These are phyloP conservation scores for Odontocerum albicorne DNA, from an alignment of 2,888 invertebrate genomes.

Conservation along the genomic window DNA sequence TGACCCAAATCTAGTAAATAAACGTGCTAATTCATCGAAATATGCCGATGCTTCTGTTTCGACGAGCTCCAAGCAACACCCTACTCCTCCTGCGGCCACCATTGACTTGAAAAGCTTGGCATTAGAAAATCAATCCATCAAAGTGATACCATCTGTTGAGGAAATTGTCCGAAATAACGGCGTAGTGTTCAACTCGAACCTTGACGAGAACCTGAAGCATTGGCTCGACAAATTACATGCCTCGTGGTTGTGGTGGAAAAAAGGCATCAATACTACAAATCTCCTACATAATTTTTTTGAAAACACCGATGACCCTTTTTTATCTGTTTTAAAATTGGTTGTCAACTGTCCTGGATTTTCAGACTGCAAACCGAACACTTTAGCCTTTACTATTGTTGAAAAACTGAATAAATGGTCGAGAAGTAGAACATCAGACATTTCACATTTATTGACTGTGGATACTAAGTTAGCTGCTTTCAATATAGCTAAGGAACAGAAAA, in stretches of 20 bases:
- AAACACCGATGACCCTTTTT: conserved; percentile 60
- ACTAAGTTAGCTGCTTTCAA: conserved; percentile 74
- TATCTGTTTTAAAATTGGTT: conserved; percentile 59
- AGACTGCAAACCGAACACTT: conserved; percentile 62
- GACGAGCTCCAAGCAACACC: no score
- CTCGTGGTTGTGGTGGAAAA: conserved; percentile 59
- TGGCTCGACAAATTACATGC: conserved; percentile 53
- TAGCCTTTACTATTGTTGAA: conserved; percentile 65
- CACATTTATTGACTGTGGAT: conserved; percentile 45
- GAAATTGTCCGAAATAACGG: conserved; percentile 48
- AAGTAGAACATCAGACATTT: conserved; percentile 48
- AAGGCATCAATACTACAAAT: conserved; percentile 54
- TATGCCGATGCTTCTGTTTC: no score
- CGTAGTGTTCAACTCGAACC: conserved; percentile 46
- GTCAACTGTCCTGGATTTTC: conserved; percentile 65
- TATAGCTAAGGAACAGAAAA: conserved; percentile 68
- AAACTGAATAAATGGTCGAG: conserved; percentile 58
- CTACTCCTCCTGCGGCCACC: conserved; percentile 27
- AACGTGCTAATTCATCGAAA: no score
- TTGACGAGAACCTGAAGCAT: conserved; percentile 45
- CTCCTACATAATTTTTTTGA: conserved; percentile 54
- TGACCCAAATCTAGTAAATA: no score
- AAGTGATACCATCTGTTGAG: conserved; percentile 54
- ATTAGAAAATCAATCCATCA: conserved; percentile 49
- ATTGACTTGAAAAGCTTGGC: conserved; percentile 46